Evolutionary conservation across 2,113 vertebrate species (phyloP).

Genomic region (Petaurus breviceps): DNA sequence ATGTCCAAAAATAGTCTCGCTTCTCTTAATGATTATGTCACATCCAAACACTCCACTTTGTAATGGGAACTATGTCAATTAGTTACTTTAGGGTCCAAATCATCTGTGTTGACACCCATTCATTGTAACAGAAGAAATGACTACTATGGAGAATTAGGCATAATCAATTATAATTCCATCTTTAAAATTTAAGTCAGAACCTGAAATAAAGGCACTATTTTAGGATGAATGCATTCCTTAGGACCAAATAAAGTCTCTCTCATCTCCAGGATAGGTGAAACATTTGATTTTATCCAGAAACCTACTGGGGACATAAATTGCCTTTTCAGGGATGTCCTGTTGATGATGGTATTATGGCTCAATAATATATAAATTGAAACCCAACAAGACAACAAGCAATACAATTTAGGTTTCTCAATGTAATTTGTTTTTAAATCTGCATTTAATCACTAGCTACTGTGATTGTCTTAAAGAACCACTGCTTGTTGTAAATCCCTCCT

Average conservation of each 20-base stretch:
- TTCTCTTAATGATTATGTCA: slow-evolving; percentile 23
- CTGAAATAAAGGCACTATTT: slow-evolving; percentile 14
- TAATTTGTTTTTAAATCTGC: slow-evolving; percentile 72
- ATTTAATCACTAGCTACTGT: slow-evolving; percentile 62
- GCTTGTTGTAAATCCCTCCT: slow-evolving; percentile 13
- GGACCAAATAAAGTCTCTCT: slow-evolving; percentile 13
- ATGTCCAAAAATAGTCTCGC: background rate
- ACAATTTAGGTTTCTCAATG: slow-evolving; percentile 27
- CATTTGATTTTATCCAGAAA: slow-evolving; percentile 46
- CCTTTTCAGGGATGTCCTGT: slow-evolving; percentile 53
- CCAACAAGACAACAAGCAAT: slow-evolving; percentile 12
- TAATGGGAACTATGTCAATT: background rate
- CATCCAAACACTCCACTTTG: slow-evolving; percentile 15
- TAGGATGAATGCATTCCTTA: slow-evolving; percentile 51
- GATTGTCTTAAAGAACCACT: slow-evolving; percentile 50
- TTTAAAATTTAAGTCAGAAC: slow-evolving; percentile 65
- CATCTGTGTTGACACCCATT: slow-evolving; percentile 54
- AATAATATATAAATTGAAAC: slow-evolving; percentile 32
- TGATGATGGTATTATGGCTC: slow-evolving; percentile 41
- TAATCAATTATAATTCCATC: slow-evolving; percentile 34
- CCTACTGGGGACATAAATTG: slow-evolving; percentile 48
- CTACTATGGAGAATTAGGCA: slow-evolving; percentile 43
- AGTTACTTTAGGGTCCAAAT: slow-evolving; percentile 24
- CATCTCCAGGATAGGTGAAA: slow-evolving; percentile 57
- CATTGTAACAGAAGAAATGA: slow-evolving; percentile 56